Base-by-base conservation (phyloP, 2,113 vertebrate species). In the Damaliscus lunatus region DNA sequence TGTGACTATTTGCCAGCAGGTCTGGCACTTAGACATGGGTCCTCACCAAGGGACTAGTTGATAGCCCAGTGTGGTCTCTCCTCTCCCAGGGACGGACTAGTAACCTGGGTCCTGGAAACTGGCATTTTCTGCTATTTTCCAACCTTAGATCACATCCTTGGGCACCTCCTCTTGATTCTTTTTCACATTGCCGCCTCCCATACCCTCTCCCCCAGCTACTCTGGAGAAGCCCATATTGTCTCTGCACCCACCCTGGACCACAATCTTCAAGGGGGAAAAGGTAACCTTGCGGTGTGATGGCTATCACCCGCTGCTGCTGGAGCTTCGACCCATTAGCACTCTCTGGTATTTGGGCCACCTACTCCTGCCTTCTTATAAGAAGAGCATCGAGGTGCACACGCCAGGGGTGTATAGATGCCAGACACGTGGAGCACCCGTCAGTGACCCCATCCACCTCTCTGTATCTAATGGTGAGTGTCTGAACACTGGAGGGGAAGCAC, bases 321-420 rank as follows among this genome's bases (percentile, higher is more conserved):
- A 97, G 43, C 89, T 98, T 14, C 82, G 93, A n/a, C 97, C 98
- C 23, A 93, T 97, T 74, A 96, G 36, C 87, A 98, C 98, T 3
- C 97, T 98, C n/a, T 98, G 98, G 98, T 98, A 98, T 36, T n/a
- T 95, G 96, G 98, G 98, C 7, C 98, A 98, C 59, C 71, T 96
- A 3, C 98, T 97, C 7, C 93, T 98, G 52, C 98, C 98, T 17
- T 97, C 96, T 5, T 97, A 98, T 36, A 94, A 97, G 91, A 97
- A 91, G 74, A 98, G 93, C 93, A 96, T 98, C 0, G 98, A 98
- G 59, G 98, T 98, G 9, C 98, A 98, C 91, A 52, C 96, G 0
- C 96, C 98, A 10, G 98, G 98, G 11, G 94, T 97, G 6, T 98
- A 98, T 29, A 89, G 98, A 48, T 98, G 98, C 81, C 98, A 98